Conservation (phyloP, 2,888 invertebrate species). For the Rhogogaster chlorosoma region DNA sequence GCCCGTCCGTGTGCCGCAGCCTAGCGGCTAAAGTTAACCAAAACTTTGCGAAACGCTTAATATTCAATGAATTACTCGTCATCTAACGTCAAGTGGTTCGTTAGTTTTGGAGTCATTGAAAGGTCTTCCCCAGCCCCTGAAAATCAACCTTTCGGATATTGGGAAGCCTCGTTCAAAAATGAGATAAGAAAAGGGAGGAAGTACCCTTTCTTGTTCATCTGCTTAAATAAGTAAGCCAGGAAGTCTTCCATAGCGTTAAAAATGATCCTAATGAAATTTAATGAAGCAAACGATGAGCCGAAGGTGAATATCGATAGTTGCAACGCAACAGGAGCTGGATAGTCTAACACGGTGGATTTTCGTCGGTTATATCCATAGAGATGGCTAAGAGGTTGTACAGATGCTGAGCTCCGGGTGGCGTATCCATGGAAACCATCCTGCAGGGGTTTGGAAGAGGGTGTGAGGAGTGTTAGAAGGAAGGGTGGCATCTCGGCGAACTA, state of each 20-base stretch:
- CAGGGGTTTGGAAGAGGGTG: slow-evolving; percentile 22
- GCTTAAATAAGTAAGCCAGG: neutral
- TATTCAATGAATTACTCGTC: slow-evolving; percentile 67
- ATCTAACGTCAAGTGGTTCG: slow-evolving; percentile 31
- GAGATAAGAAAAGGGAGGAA: neutral
- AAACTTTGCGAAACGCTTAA: slow-evolving; percentile 61
- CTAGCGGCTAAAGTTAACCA: slow-evolving; percentile 53
- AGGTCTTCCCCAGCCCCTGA: neutral
- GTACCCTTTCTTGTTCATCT: neutral
- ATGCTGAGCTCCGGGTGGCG: slow-evolving; percentile 61
- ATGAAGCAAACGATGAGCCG: neutral
- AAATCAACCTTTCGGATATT: neutral
- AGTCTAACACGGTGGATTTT: slow-evolving; percentile 19
- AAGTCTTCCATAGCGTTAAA: neutral
- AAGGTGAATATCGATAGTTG: neutral
- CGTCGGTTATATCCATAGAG: slow-evolving; percentile 39
- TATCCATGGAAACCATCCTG: slow-evolving; percentile 67
- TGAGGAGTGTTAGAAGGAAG: slow-evolving; percentile 12
- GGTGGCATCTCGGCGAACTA: slow-evolving; percentile 44
- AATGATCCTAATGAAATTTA: neutral
- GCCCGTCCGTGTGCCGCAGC: slow-evolving; percentile 27
- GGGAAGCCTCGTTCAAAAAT: neutral
- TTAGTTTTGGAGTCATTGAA: neutral
- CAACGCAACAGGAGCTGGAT: slow-evolving; percentile 24
- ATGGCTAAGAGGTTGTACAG: slow-evolving; percentile 53